Base-by-base conservation (phyloP, 2,797 vertebrate species). In the Darevskia nairensis region DNA sequence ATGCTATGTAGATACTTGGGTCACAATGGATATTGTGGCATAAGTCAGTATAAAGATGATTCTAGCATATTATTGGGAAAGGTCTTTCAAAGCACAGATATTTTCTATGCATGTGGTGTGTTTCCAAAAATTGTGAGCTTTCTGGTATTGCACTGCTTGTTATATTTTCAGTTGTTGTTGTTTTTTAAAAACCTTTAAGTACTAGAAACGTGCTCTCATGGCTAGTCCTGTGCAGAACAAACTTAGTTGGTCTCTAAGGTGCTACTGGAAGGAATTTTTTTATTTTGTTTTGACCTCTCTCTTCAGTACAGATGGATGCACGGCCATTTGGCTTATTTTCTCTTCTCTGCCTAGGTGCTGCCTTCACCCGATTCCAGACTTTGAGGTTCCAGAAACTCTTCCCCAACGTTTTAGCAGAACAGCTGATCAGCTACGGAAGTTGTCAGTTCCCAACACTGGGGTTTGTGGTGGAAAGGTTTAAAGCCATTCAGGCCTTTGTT, bases 381-480 rank as follows among this genome's bases (percentile, higher is more conserved):
- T 94, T 99, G 80, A 97, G 99, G 84, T 97, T 99, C 35, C 98
- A 96, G 94, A 99, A 97, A 96, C 98, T 98, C 92, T 99, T 99
- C 85, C 99, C 99, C 0, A 95, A 96, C 8, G 95, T 98, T 86
- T 95, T 99, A 84, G 97, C 98, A n/a, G 98, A 99, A 94, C 99
- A 99, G 95, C 97, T 99, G 79, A 98, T 99, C 96, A 99, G 99
- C 82, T 99, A 99, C 0, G 99, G 99, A 80, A 99, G 99, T 94
- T 99, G 99, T 95, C 99, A 99, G 97, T 99, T 99, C 94, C 99
- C 99, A 10, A 99, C 99, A 0, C 96, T 99, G 90, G 99, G 99
- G 3, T 99, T 99, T 68, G 99, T 99, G 82, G 99, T 99, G 7
- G 99, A 99, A 93, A 97, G 99, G 8, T 99, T 99, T 91, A 99